Conservation (phyloP, 2,113 vertebrate genomes). For the Gadus macrocephalus region DNA sequence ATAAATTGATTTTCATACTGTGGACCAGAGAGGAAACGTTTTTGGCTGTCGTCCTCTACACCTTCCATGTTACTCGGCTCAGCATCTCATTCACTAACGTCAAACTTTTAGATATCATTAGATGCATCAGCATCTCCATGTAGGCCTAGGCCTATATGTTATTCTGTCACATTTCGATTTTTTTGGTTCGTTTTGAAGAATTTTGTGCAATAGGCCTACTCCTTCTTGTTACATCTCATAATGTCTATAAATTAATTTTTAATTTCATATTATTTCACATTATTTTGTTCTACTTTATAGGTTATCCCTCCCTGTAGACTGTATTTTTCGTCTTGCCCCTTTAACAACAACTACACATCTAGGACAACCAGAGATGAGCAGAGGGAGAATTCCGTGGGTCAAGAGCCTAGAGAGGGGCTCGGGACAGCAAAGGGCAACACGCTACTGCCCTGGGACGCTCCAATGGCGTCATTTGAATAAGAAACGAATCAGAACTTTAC, state of each 20-base stretch:
- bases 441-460: too few relatives aligned
- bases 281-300: not conserved
- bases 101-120: constrained; percentile 5
- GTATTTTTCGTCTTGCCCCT: constrained; percentile 1
- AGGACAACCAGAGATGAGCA: too few relatives aligned
- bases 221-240: not conserved
- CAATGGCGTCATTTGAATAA: too few relatives aligned
- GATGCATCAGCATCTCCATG: not conserved
- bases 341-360: too few relatives aligned
- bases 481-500: too few relatives aligned
- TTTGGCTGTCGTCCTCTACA: not conserved
- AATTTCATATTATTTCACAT: not conserved
- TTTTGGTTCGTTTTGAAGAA: not conserved
- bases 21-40: not conserved
- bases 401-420: too few relatives aligned
- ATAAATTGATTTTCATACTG: not conserved
- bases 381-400: too few relatives aligned
- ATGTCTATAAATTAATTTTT: not conserved
- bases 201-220: not conserved
- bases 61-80: not conserved
- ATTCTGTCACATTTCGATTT: not conserved
- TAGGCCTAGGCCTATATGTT: not conserved
- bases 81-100: not conserved
- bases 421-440: too few relatives aligned
- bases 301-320: not conserved